A percentile compares a stretch with the other conserved stretches of the same genome.
These are phyloP conservation scores for Zaprionus taronus DNA, from an alignment of 1,140 invertebrate species.

Conservation along the genomic window DNA sequence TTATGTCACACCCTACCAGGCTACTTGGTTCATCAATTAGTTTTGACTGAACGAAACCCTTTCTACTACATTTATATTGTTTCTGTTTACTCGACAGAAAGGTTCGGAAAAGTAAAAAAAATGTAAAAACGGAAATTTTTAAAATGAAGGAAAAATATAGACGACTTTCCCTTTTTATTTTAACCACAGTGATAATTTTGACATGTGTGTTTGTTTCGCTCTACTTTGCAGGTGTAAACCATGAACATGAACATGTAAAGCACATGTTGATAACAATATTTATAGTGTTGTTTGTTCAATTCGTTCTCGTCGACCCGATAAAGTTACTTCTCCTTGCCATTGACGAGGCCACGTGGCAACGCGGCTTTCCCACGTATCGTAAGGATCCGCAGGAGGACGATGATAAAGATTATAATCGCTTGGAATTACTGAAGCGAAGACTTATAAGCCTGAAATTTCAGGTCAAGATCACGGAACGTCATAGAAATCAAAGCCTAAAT, in stretches of 20 bases:
- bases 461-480: constrained; percentile 47
- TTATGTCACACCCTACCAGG: background rate
- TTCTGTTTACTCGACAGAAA: background rate
- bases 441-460: constrained; percentile 44
- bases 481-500: constrained; percentile 60
- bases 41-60: background rate
- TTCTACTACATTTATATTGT: background rate
- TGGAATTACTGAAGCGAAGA: constrained; percentile 46
- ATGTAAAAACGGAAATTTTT: background rate
- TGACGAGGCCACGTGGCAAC: constrained; percentile 53
- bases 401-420: background rate
- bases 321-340: constrained; percentile 32
- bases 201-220: background rate
- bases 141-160: background rate
- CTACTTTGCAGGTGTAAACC: constrained; percentile 36
- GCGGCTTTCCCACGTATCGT: background rate
- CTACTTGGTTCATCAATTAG: background rate
- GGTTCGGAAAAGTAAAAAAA: background rate
- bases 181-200: background rate
- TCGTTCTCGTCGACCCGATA: constrained; percentile 39
- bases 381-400: background rate
- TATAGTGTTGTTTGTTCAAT: constrained; percentile 34
- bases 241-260: constrained; percentile 42
- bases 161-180: background rate
- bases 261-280: constrained; percentile 38